These are phyloP conservation scores for Pangasianodon gigas DNA, from an alignment of 2,113 vertebrate genomes.

Conservation along the genomic window DNA sequence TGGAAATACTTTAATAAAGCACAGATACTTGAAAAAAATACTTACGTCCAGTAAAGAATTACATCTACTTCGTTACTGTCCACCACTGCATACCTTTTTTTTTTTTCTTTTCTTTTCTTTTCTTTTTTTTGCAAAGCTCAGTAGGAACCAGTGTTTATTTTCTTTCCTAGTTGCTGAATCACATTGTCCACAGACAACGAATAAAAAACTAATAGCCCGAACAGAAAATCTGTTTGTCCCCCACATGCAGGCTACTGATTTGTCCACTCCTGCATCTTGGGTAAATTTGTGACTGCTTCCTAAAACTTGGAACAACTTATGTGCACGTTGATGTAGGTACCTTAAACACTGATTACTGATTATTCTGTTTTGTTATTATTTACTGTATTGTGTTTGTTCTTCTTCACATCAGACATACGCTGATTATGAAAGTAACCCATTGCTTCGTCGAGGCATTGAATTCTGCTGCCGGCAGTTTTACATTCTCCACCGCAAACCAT, in stretches of 20 bases:
- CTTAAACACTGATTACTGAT: not conserved
- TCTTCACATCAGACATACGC: slow-evolving; percentile 82
- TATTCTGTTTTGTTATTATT: not conserved
- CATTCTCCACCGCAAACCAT: slow-evolving; percentile 95
- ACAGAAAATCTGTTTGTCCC: not conserved
- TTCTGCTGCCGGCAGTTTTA: slow-evolving; percentile 98
- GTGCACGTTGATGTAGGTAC: not conserved
- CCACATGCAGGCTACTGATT: not conserved
- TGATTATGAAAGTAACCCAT: slow-evolving; percentile 94
- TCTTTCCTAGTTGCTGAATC: not conserved
- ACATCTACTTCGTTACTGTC: not conserved
- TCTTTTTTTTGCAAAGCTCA: not conserved
- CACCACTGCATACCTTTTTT: too few species aligned
- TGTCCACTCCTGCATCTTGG: not conserved
- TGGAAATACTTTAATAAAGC: not conserved
- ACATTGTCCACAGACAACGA: not conserved
- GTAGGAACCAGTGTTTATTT: not conserved
- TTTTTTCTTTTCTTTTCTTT: accelerated
- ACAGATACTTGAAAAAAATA: not conserved
- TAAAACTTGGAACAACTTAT: not conserved
- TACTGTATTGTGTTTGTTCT: not conserved
- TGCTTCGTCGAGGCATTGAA: slow-evolving; percentile 90
- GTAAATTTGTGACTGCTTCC: not conserved
- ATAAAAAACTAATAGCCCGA: not conserved
- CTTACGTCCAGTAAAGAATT: not conserved